Base-by-base conservation (phyloP, 2,797 vertebrate genomes). In the Esox masquinongy region DNA sequence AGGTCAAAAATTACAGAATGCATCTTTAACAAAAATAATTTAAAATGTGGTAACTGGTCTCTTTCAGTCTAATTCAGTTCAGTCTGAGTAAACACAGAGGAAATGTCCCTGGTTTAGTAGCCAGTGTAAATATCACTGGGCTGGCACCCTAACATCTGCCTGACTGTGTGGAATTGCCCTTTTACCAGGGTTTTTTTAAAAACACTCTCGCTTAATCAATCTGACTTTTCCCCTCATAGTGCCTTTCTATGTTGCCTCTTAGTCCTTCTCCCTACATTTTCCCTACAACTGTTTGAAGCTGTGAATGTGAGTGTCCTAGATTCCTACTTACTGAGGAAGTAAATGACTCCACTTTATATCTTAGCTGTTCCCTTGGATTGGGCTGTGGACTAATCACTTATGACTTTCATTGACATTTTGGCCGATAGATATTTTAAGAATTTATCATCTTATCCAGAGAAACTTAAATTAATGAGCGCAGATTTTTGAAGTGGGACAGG, bases 61-160 rank as follows among this genome's bases (percentile, higher is more conserved):
- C 11, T 14, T 12, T 63, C 66, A 29, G 68, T 36, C 83, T 24
- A 69, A 71, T 75, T 73, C 59, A 70, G 50, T 69, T 61, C 63
- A 72, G 79, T 79, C 75, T 83, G 74, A 79, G 74, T 36, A 29
- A 47, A 47, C 74, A 75, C 79, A 74, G 88, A 91, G 88, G 86
- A 92, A 89, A 86, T 78, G 74, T 88, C 75, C 88, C 81, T 82
- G 79, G 76, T 81, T 79, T 72, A 86, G 73, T 53, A 50, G 86
- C 84, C 86, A 89, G 86, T 79, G 73, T 73, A 91, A 89, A 90
- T 83, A 88, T 85, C 66, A 76, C 74, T 77, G 66, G 77, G 72
- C 83, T 81, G 79, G 82, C 75, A 85, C 75, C 70, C 63, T 31
- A 26, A 77, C 51, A 70, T 71, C 34, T 0, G 14, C 67, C 75